These are phyloP conservation scores for Tragopan temminckii DNA, from an alignment of 2,797 vertebrate genomes.

Conservation along the genomic window DNA sequence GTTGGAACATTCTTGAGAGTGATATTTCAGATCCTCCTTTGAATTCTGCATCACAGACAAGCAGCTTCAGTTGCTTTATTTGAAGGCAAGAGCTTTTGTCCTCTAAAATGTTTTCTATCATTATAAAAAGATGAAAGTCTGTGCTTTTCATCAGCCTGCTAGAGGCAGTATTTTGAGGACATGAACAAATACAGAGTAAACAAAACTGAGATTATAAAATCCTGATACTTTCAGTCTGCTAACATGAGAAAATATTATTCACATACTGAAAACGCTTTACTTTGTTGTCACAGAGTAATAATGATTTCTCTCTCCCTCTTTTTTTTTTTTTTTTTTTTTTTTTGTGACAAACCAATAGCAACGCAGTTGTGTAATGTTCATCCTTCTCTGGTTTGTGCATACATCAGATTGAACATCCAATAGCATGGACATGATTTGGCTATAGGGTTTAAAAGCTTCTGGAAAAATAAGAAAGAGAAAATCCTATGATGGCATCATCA, in stretches of 20 bases:
- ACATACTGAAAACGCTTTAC: background rate
- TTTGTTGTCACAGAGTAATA: background rate
- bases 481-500: background rate
- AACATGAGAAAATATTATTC: background rate
- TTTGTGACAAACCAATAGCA: background rate
- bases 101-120: background rate
- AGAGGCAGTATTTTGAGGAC: background rate
- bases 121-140: background rate
- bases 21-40: background rate
- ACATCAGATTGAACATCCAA: background rate
- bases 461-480: background rate
- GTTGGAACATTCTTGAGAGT: background rate
- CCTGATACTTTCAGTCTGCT: background rate
- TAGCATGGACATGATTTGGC: background rate
- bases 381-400: background rate
- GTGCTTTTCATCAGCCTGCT: background rate
- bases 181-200: background rate
- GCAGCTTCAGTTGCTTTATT: background rate
- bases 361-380: background rate
- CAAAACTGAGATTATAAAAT: background rate
- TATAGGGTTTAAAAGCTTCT: background rate
- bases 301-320: background rate
- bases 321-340: rapidly evolving
- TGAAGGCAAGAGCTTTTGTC: background rate
- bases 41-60: background rate